These are phyloP conservation scores for Jordanella pulchra DNA, from an alignment of 2,797 vertebrate species.

Conservation along the genomic window DNA sequence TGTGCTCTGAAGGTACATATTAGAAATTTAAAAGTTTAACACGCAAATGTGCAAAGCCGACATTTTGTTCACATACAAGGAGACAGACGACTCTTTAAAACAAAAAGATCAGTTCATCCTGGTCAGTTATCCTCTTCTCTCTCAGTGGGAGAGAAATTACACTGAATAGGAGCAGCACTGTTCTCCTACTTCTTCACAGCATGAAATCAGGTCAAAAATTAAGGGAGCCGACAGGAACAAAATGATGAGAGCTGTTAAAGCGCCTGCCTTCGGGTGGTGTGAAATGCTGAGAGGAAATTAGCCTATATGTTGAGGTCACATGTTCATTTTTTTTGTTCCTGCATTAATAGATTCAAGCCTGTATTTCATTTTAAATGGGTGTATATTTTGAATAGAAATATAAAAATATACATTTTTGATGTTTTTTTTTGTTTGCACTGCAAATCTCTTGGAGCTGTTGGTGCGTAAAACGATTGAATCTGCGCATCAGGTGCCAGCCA, in stretches of 20 bases:
- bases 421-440: not conserved
- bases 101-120: conserved; percentile 37
- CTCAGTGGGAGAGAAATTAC: conserved; percentile 44
- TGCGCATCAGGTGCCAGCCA: conserved; percentile 47
- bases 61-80: conserved; percentile 11
- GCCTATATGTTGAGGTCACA: not conserved
- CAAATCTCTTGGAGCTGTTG: not conserved
- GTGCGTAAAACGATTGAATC: not conserved
- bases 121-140: conserved; percentile 16
- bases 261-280: conserved; percentile 28
- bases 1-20: too few relatives aligned
- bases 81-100: conserved; percentile 34
- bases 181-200: conserved; percentile 59
- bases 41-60: conserved; percentile 33
- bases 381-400: not conserved
- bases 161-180: conserved; percentile 56
- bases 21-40: conserved; percentile 10
- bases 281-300: conserved; percentile 27
- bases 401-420: too few relatives aligned
- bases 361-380: not conserved
- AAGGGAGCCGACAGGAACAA: conserved; percentile 47
- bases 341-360: not conserved
- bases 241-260: conserved; percentile 35
- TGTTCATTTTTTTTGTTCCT: not conserved
- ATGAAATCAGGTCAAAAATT: conserved; percentile 30